phyloP scores from a whole-genome alignment of 2,888 invertebrate species.

The Melinaea menophilus region DNA sequence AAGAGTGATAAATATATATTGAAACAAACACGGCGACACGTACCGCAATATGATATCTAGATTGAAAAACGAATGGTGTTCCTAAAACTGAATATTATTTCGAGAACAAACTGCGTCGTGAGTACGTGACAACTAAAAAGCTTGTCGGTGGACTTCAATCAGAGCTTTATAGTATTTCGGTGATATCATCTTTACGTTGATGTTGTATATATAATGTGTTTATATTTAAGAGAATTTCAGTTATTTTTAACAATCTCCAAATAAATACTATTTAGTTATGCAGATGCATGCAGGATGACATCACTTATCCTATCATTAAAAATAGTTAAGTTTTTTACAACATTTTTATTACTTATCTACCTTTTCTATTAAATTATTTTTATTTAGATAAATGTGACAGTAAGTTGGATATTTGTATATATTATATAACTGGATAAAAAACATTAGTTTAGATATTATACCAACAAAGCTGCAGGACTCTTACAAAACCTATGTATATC shows the following conservation, averaged over 20 bases:
- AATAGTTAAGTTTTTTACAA: no score
- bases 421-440: conserved; percentile 6
- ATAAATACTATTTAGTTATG: no score
- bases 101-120: conserved; percentile 49
- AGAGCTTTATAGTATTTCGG: conserved; percentile 22
- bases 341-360: no score
- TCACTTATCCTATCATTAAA: conserved; percentile 19
- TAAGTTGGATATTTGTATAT: conserved; percentile 22
- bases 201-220: not conserved
- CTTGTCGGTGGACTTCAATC: conserved; percentile 56
- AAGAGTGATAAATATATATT: conserved; percentile 15
- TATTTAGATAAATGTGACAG: conserved; percentile 2
- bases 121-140: conserved; percentile 53
- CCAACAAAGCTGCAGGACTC: conserved; percentile 34
- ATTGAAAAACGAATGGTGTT: conserved; percentile 57
- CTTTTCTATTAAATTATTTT: no score
- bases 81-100: conserved; percentile 60
- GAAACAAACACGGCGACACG: conserved; percentile 45
- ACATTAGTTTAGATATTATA: conserved; percentile 27
- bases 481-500: conserved; percentile 44
- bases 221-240: not conserved
- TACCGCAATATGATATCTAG: conserved; percentile 65
- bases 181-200: conserved; percentile 17
- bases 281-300: conserved; percentile 3
- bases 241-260: not conserved